These are phyloP conservation scores for Drosophila biarmipes DNA, from an alignment of 1,140 invertebrate genomes.

Conservation along the genomic window DNA sequence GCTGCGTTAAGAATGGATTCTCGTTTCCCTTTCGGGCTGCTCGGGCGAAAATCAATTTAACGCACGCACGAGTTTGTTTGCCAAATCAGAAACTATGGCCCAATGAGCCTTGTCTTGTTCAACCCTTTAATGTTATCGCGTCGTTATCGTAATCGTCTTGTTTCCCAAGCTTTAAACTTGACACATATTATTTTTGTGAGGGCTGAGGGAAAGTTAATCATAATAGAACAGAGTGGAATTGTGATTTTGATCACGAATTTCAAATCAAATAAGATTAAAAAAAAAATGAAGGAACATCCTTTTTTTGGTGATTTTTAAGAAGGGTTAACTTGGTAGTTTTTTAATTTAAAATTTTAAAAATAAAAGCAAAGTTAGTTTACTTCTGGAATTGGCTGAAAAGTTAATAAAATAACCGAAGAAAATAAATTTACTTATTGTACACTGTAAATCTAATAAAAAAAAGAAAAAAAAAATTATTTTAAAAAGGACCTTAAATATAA, in stretches of 20 bases:
- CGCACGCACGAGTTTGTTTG: constrained; percentile 71
- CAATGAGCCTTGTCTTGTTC: constrained; percentile 57
- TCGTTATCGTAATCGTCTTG: constrained; percentile 37
- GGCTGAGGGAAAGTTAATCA: constrained; percentile 58
- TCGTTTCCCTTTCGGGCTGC: constrained; percentile 8
- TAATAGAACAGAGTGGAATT: constrained; percentile 10
- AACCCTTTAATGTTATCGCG: constrained; percentile 43
- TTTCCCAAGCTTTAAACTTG: constrained; percentile 65
- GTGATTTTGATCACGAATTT: constrained; percentile 68
- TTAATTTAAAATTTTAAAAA: too few relatives aligned
- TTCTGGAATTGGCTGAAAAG: too few relatives aligned
- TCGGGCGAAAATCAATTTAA: constrained; percentile 67
- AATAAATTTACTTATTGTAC: too few relatives aligned
- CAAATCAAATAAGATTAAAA: constrained; percentile 55
- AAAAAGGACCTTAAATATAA: too few relatives aligned
- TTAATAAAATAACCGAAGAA: too few relatives aligned
- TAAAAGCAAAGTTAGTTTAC: too few relatives aligned
- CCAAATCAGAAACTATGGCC: constrained; percentile 66
- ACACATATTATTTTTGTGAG: constrained; percentile 38
- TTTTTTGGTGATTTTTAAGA: constrained; percentile 45
- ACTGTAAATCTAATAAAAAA: not conserved
- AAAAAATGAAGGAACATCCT: constrained; percentile 45
- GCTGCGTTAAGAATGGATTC: constrained; percentile 16
- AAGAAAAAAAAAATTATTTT: not conserved
- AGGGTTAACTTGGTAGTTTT: constrained; percentile 25